Base-by-base conservation (phyloP, 2,797 vertebrate genomes). In the Bradypodion ventrale region DNA sequence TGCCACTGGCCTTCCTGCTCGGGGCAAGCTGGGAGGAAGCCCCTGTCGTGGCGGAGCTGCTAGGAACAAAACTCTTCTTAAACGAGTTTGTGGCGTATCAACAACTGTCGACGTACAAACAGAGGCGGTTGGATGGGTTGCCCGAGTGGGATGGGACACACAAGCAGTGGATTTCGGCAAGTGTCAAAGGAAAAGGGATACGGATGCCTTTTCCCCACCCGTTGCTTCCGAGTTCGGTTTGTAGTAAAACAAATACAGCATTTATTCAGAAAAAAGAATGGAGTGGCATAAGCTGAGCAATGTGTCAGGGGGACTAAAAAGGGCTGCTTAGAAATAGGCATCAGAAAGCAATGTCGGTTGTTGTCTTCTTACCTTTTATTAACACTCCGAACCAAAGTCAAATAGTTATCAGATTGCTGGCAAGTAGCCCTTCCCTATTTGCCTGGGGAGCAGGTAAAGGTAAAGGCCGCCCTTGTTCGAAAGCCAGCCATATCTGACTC, bases 11-110 rank as follows among this genome's bases (percentile, higher is more conserved):
- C 80, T 99, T 98, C 88, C 95, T 99, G 92, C 97, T 99, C 97
- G 98, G 99, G 2, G 93, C 98, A 59, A 96, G 97, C 12, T 98
- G 97, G 87, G 92, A 96, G 0, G 98, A 99, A 85, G 96, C 96
- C 3, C 97, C 96, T 0, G 82, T 92, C 74, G 98, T 98, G 66
- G 98, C 98, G 0, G 96, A 99, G 90, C 94, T 99, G 62, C 95
- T 99, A 83, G 98, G 98, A 19, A 97, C 94, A 35, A 99, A 99
- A 93, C 94, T 99, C 75, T 98, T 99, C 93, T 94, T 99, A 87
- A 99, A 99, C 0, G 98, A 99, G 92, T 99, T 99, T 89, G 96
- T 99, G 92, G 98, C 99, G 0, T 99, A 98, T 83, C 72, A 98
- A 93, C 94, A 95, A 72, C 94, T 99, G 62, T 95, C 99, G 1